Conservation (phyloP, 92 coral and sea anemone genomes). For the Anthopleura xanthogrammica region DNA sequence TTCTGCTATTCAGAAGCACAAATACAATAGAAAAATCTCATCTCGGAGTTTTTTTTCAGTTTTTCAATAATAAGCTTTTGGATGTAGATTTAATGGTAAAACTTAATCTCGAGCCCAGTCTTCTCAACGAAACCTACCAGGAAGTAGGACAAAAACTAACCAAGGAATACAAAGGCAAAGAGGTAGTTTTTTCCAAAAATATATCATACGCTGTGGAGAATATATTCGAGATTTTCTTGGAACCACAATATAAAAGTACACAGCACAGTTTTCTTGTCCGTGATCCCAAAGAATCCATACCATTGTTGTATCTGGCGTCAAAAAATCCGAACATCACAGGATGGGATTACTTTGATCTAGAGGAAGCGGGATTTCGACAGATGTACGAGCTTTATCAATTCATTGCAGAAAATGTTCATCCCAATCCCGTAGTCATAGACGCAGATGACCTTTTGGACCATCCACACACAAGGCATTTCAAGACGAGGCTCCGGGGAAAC, state of each 20-base stretch:
- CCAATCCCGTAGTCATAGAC: slow-evolving; percentile 32
- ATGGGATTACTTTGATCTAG: slow-evolving; percentile 27
- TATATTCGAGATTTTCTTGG: slow-evolving; percentile 16
- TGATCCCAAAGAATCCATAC: slow-evolving; percentile 13
- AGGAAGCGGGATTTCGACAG: slow-evolving; percentile 23
- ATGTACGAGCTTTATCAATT: slow-evolving; percentile 23
- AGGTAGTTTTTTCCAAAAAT: slow-evolving; percentile 29
- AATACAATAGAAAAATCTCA: too few relatives aligned
- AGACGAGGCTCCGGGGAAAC: too few relatives aligned
- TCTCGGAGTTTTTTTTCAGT: too few relatives aligned
- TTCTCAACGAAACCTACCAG: slow-evolving; percentile 17
- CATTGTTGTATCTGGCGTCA: slow-evolving; percentile 13
- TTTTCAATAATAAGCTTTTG: too few relatives aligned
- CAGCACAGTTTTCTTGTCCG: slow-evolving; percentile 32
- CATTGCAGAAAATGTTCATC: slow-evolving; percentile 14
- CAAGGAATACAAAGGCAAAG: slow-evolving; percentile 4
- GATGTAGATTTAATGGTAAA: too few relatives aligned
- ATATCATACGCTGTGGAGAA: slow-evolving; percentile 1
- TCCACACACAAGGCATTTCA: background rate
- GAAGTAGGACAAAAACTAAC: background rate
- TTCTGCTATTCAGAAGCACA: too few relatives aligned
- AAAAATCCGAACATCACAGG: slow-evolving; percentile 35
- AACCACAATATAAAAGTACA: background rate
- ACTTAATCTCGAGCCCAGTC: too few relatives aligned
- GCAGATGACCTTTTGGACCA: slow-evolving; percentile 47